Base-by-base conservation (phyloP, 2,113 vertebrate species). In the Caracal caracal region DNA sequence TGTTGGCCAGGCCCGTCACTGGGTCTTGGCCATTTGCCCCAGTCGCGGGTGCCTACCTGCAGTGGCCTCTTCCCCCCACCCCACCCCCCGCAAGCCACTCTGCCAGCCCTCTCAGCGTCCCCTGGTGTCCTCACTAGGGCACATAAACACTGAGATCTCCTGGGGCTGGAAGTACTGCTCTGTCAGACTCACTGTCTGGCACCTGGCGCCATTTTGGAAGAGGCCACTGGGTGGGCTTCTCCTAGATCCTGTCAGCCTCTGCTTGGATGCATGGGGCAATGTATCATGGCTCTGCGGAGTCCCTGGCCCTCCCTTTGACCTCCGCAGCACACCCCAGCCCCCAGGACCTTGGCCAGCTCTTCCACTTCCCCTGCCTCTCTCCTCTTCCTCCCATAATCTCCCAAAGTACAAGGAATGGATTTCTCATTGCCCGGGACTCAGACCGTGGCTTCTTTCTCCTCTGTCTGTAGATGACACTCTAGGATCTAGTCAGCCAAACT, bases 231-330 rank as follows among this genome's bases (percentile, higher is more conserved):
- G 51, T 10, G 30, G 47, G 35, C 22, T 70, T 47, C 13, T 84
- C 49, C 11, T 33, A 26, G 65, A n/a, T 26, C 28, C 40, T 43
- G 19, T 8, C 22, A 83, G 70, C 43, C 5, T 85, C 51, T 8
- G 2, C 12, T 26, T 33, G 93, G 37, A 30, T 15, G 6, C 2
- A 0, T 0, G 8, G 30, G n/a, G 53, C 53, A 33, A 6, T 0
- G 1, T 40, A 33, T 19, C 51, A 30, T 5, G 9, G 56, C 63
- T 87, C 80, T 65, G 4, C 37, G 51, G 85, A 12, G 37, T 28
- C n/a, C 63, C 82, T 24, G 9, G 2, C 2, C 3, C 56, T 35
- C 26, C 8, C 47, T 63, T 56, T 59, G 53, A 81, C 26, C 24
- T 22, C 47, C 19, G 63, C 9, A 33, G 15, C 49, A 1, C 2